These are phyloP conservation scores for Phrynocephalus vlangalii DNA, from an alignment of 2,797 vertebrate genomes.

Conservation along the genomic window DNA sequence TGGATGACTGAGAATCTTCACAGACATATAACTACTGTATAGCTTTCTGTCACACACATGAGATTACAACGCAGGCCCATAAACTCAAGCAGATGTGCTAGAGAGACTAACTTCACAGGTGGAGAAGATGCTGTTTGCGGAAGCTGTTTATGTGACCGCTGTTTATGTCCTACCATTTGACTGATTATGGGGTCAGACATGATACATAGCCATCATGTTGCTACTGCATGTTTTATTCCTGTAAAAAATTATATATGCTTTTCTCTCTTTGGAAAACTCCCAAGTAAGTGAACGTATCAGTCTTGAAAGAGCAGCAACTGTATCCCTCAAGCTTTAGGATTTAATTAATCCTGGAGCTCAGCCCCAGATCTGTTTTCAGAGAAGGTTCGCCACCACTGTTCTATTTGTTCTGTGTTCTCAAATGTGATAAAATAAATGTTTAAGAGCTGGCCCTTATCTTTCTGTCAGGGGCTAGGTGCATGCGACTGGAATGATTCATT, in stretches of 20 bases:
- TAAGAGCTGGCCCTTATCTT: too few relatives aligned
- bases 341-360: neutral
- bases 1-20: too few relatives aligned
- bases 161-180: neutral
- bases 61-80: neutral
- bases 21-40: too few relatives aligned
- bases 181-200: slow-evolving; percentile 8
- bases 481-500: too few relatives aligned
- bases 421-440: neutral
- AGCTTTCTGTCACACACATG: neutral
- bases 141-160: neutral
- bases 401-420: neutral
- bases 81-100: neutral
- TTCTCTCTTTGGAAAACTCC: neutral
- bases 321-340: neutral
- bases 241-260: neutral
- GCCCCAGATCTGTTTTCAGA: neutral
- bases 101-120: neutral
- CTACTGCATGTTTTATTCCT: neutral
- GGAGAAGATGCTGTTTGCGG: neutral
- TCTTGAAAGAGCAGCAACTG: neutral
- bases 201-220: neutral
- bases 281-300: neutral
- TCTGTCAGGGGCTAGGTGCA: too few relatives aligned
- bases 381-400: too few relatives aligned